Evolutionary conservation across 92 coral and sea anemone species (phyloP), one percentile per base, ranked within the genome.

Genomic region (Actinernus sp.): DNA sequence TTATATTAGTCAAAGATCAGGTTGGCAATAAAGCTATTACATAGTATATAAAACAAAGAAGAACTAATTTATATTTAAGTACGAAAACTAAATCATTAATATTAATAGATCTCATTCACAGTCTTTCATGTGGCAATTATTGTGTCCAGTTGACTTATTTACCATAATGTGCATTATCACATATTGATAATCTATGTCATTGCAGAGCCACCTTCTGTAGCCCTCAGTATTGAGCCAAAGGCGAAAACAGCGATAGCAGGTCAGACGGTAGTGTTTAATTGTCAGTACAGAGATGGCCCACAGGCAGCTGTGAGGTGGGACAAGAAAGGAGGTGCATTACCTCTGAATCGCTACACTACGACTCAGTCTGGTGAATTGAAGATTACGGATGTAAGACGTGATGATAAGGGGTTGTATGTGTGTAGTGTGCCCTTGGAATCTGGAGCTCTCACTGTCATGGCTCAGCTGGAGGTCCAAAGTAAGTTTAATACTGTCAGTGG

Each of bases 341-440:
- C 93, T 9, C 36, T 24, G 26, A 74, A 68, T 19, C 82, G 86
- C 7, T 78, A 86, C 50, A 37, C 24, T 17, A 63, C 54, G 40
- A 62, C 80, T 18, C 56, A 57, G 45, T 45, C 68, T 7, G 90
- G 96, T 12, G 63, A 50, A 8, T 50, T 86, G 11, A 79, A 55
- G 41, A 58, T 90, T 18, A 32, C 66, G 6, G 26, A 68, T 21
- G 52, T 66, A n/a, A 55, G 43, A n/a, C 52, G 65, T 11, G 73
- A 52, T 17, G 96, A 90, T 63, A 76, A 33, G 49, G 96, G 96
- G n/a, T 61, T 63, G 0, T 90, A 85, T 53, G 83, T 86, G 29
- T 90, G 96, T 48, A 85, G 81, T 34, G 72, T 86, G 28, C 53
- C 46, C 12, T 50, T 58, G 17, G 66, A 65, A n/a, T 36, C 70